Evolutionary conservation across 2,113 vertebrate species (phyloP).

Genomic region (Lanius collurio): DNA sequence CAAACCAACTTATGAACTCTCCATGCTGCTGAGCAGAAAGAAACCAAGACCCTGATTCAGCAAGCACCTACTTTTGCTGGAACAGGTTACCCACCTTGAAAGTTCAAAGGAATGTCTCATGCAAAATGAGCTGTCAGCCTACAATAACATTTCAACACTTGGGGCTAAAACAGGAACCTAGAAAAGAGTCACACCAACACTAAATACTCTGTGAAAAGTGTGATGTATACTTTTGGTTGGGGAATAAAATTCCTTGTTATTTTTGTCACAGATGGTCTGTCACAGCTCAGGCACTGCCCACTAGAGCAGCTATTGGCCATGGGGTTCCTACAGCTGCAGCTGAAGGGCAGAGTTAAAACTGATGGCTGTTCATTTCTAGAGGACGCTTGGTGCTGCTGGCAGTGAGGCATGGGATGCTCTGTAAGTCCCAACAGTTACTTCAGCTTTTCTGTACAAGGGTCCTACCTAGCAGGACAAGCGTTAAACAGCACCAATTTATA

Average conservation of each 20-base stretch:
- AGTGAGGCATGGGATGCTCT: neutral
- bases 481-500: neutral
- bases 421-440: neutral
- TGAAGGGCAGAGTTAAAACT: neutral
- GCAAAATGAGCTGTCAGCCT: neutral
- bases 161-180: neutral
- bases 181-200: neutral
- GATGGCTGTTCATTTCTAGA: neutral
- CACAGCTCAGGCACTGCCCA: neutral
- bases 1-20: neutral
- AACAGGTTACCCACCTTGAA: neutral
- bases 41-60: neutral
- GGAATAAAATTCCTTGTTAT: neutral
- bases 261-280: neutral
- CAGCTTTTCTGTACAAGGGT: neutral
- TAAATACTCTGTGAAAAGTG: neutral
- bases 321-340: neutral
- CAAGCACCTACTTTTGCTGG: neutral
- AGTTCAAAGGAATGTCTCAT: neutral
- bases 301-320: neutral
- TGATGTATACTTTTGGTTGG: neutral
- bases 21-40: neutral
- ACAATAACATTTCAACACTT: neutral
- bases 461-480: neutral
- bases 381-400: accelerated